phyloP scores from a whole-genome alignment of 2,888 invertebrate genomes.

The Brachylomia viminalis region DNA sequence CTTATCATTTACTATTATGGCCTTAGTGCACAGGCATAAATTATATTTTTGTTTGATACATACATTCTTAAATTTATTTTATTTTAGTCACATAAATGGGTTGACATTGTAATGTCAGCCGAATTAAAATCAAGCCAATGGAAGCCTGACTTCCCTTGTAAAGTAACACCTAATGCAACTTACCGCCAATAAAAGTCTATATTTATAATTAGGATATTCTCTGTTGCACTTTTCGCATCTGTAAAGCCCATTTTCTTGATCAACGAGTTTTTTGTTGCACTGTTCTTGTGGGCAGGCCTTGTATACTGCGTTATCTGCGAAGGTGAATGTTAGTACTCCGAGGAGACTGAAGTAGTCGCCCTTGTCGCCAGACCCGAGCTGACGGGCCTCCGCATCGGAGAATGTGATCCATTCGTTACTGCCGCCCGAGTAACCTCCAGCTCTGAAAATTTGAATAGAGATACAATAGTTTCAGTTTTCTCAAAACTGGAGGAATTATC shows the following conservation, averaged over 20 bases:
- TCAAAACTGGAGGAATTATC: background rate
- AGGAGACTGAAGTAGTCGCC: slow-evolving; percentile 95
- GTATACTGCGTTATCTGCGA: slow-evolving; percentile 96
- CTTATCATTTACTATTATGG: no score
- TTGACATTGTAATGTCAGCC: background rate
- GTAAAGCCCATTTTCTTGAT: slow-evolving; percentile 96
- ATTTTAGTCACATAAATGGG: no score
- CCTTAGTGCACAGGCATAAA: background rate
- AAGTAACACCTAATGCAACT: slow-evolving; percentile 73
- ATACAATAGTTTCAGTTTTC: background rate
- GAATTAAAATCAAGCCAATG: background rate
- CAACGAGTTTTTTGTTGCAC: slow-evolving; percentile 98
- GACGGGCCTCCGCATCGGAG: slow-evolving; percentile 93
- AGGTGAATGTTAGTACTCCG: slow-evolving; percentile 94
- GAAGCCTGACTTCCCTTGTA: no score
- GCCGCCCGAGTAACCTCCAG: slow-evolving; percentile 85
- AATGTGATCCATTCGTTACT: slow-evolving; percentile 94
- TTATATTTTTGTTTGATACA: background rate
- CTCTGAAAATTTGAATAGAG: slow-evolving; percentile 70
- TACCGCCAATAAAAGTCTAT: slow-evolving; percentile 95
- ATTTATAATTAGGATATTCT: slow-evolving; percentile 96
- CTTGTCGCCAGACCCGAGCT: slow-evolving; percentile 93
- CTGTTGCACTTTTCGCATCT: slow-evolving; percentile 98
- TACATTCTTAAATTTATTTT: background rate
- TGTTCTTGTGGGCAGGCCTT: slow-evolving; percentile 96